Evolutionary conservation across 2,888 invertebrate genomes (phyloP), one percentile per base, ranked within the genome.

Genomic region (Acrocera orbiculus): DNA sequence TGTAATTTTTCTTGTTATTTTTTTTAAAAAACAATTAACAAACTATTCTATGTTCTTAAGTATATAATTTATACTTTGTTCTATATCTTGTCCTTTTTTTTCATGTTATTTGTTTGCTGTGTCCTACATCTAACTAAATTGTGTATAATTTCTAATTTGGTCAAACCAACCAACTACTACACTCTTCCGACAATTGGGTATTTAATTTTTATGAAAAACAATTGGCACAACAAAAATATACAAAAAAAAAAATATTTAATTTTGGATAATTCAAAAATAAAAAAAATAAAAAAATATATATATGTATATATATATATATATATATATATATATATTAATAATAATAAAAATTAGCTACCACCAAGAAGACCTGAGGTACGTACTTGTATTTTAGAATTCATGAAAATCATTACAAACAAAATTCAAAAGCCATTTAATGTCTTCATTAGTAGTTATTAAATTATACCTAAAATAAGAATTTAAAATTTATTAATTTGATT

Each of bases 361-460:
- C 79, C 81, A 63, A 73, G 82, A 68, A 80, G 79, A 69, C 83
- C 85, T 56, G 86, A 86, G 82, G 85, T 85, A 76, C 68, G 80
- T 73, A 51, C 40, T 41, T 39, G 41, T 42, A 35, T 42, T 35
- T 42, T 36, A 28, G n/a, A 22, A 22, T 27, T 32, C 24, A 19
- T 22, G 9, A 22, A 22, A 22, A 14, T 14, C 27, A 13, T 15
- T 15, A 14, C 27, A 32, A 26, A 27, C 26, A 32, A 32, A 32
- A n/a, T n/a, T n/a, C n/a, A n/a, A n/a, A n/a, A n/a, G n/a, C n/a
- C n/a, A n/a, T n/a, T n/a, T n/a, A n/a, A n/a, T n/a, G n/a, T n/a
- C n/a, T n/a, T n/a, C n/a, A n/a, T n/a, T n/a, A n/a, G n/a, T n/a
- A n/a, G n/a, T n/a, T n/a, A n/a, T n/a, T n/a, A n/a, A n/a, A n/a